Evolutionary conservation across 2,797 vertebrate species (phyloP), one percentile per base, ranked within the genome.

Genomic region (Hippocampus kuda): DNA sequence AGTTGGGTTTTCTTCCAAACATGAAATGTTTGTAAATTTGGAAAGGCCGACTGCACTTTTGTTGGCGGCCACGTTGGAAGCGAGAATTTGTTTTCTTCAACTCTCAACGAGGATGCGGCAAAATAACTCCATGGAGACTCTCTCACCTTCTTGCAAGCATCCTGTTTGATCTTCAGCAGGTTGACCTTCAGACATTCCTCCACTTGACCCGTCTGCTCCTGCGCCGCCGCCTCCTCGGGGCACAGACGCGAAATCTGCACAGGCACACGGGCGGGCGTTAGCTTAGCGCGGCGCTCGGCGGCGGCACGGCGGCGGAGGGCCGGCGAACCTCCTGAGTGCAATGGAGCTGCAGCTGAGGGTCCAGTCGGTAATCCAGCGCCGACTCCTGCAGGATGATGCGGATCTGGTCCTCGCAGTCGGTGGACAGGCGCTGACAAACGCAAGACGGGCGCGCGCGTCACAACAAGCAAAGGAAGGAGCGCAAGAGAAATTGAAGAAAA

Each of bases 341-440:
- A 74, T 98, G 95, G 63, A 96, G 89, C 89, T 99, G 97, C 44
- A 99, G 91, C 75, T 99, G 96, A 53, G 96, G 97, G 81, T 99
- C 96, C 22, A 99, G 93, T 44, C 97, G 92, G 86, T 98, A 99
- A 83, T 99, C 96, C 34, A 99, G 90, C 1, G 97, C 97, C 0
- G 97, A 97, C 72, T 99, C 97, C 84, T 98, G 95, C 70, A 99
- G 93, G 73, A 98, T 97, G 49, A 98, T 87, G 41, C 92, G 89
- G 72, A 98, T 97, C 89, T 99, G 97, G 78, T 96, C 95, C 84
- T 99, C 97, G 0, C 97, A 99, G 89, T 98, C 96, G n/a, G 94
- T 84, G 68, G 96, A 99, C 34, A 99, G 89, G 3, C 53, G 61
- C 30, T 67, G 65, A 2, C 22, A 26, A 42, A 26, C 2, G 22